Base-by-base conservation (phyloP, 2,797 vertebrate species). In the Spondyliosoma cantharus region DNA sequence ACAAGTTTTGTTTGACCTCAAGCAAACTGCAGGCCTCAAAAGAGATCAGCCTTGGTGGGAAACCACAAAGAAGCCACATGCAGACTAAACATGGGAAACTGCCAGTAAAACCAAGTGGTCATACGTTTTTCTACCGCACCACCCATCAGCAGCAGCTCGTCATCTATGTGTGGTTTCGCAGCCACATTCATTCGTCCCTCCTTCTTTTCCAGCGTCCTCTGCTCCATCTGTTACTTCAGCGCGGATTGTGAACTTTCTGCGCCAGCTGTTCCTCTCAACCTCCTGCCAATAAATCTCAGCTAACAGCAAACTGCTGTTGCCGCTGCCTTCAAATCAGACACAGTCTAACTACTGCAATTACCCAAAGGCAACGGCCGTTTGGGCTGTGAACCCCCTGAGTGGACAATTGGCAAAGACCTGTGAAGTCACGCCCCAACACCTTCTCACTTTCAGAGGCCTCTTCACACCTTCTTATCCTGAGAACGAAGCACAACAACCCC, bases 201-300 rank as follows among this genome's bases (percentile, higher is more conserved):
- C 48, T 52, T 46, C n/a, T 64, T 52, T 74, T 61, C 67, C 72
- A 73, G 54, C 20, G 59, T 78, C 72, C 63, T 52, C 73, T 12
- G 14, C 42, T 66, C 82, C 90, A 89, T 89, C 86, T 91, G 90
- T 73, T 79, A 59, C 71, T 70, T 80, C 64, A 15, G 64, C 15
- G 12, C 43, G 46, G 81, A 86, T 57, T 29, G 80, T 82, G 70
- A 91, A 89, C 83, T 86, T 56, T 65, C 71, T 37, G 76, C 66
- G 64, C 88, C 93, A 93, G 91, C 87, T 94, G 93, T 93, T 90
- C 24, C 69, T 76, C 82, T 71, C 79, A 69, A 56, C 49, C 75
- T 85, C 50, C 49, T 59, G 0, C 77, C 74, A 87, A 86, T 92
- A 90, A 92, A 92, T 85, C 86, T 83, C 59, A 45, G 49, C 76